phyloP scores from a whole-genome alignment of 2,113 vertebrate genomes.

The Chamaetylas fuelleborni region DNA sequence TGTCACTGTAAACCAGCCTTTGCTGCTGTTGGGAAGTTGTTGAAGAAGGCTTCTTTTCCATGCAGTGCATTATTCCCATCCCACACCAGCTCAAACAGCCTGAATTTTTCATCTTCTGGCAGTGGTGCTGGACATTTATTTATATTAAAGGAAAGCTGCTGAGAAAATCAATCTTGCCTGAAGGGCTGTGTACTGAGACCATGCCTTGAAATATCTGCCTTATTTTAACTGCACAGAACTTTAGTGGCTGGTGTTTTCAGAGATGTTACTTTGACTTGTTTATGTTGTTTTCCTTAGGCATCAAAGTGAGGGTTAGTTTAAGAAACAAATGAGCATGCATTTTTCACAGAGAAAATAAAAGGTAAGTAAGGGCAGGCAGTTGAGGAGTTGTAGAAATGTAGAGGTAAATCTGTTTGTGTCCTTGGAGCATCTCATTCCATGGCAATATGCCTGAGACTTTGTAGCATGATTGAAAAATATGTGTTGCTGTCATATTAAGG shows the following conservation, averaged over 20 bases:
- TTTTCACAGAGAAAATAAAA: background rate
- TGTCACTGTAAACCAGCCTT: background rate
- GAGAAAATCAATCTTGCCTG: background rate
- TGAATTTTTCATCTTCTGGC: background rate
- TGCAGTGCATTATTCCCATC: background rate
- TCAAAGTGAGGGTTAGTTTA: background rate
- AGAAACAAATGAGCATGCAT: background rate
- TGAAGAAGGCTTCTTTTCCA: background rate
- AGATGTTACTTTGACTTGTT: background rate
- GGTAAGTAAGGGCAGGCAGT: background rate
- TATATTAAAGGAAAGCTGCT: background rate
- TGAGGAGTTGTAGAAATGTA: background rate
- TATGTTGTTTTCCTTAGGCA: background rate
- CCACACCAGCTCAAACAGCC: background rate
- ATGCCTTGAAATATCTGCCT: background rate
- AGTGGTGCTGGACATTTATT: background rate
- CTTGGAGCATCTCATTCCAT: background rate
- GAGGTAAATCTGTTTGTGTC: background rate
- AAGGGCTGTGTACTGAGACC: background rate
- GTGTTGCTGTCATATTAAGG: background rate
- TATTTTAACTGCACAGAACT: background rate
- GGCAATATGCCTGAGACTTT: background rate
- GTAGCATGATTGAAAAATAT: background rate
- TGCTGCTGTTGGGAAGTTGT: background rate
- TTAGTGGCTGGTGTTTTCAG: background rate